Evolutionary conservation across 2,888 invertebrate species (phyloP), one percentile per base, ranked within the genome.

Genomic region (Epicampocera succincta): DNA sequence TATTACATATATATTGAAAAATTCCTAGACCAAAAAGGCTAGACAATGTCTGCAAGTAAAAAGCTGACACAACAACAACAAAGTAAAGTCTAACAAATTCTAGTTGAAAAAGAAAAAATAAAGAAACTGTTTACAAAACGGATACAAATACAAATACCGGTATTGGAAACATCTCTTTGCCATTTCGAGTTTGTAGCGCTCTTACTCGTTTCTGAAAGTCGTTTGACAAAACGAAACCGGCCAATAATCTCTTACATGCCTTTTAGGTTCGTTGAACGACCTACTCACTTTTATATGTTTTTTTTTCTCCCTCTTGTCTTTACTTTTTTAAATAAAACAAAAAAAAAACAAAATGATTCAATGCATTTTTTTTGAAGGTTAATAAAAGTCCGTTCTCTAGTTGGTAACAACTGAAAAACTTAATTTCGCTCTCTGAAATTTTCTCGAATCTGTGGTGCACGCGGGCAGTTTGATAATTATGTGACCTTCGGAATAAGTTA

Each of bases 111-210:
- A 33, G 8, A 33, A 33, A 9, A 33, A 33, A 9, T 33, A 33
- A 33, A 33, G 33, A 33, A 33, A 1, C 3, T 8, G 8, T 33
- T 33, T 46, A 17, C 15, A 15, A 15, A n/a, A 46, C 46, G 17
- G 46, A 46, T 46, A 46, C 15, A 46, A 46, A 46, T 46, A 46
- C 46, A 46, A 46, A 46, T 46, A 46, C 46, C 46, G 46, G 46
- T 46, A 33, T 33, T 33, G 33, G n/a, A 33, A 33, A 17, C 46
- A 46, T 46, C 46, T 46, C 46, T 44, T 13, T 46, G n/a, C 46
- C 1, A 46, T 3, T 46, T 17, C 17, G 1, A 46, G 15, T 15
- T 46, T 44, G n/a, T 44, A n/a, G 44, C 4, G 9, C 40, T 3
- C 8, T 12, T 17, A 15, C 46, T 15, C 8, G 15, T 46, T 17